Evolutionary conservation across 2,113 vertebrate species (phyloP).

Genomic region (Notothenia coriiceps): DNA sequence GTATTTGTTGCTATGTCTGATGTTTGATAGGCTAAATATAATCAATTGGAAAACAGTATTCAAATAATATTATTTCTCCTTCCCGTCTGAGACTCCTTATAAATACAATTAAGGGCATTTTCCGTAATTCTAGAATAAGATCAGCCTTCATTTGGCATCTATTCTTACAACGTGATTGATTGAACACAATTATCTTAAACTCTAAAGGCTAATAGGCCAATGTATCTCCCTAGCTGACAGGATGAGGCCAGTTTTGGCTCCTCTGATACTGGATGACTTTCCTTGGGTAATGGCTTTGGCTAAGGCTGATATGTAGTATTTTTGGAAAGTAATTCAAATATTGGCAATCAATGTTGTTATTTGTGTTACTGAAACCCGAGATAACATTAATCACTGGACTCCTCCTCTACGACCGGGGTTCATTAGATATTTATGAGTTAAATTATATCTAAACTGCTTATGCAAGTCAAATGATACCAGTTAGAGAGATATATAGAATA

Average conservation of each 20-base stretch:
- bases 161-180: constrained; percentile 56
- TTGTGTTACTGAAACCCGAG: constrained; percentile 42
- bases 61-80: not conserved
- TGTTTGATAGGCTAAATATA: not conserved
- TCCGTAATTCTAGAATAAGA: constrained; percentile 33
- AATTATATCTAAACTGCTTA: constrained; percentile 22
- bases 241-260: constrained; percentile 39
- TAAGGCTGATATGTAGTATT: constrained; percentile 25
- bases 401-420: constrained; percentile 7
- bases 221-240: constrained; percentile 48
- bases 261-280: constrained; percentile 23
- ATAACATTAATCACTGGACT: constrained; percentile 23
- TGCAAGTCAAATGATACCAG: constrained; percentile 7
- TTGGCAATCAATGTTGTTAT: constrained; percentile 45
- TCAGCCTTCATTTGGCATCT: constrained; percentile 42
- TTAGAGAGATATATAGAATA: not conserved
- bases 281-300: constrained; percentile 23
- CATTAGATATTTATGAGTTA: constrained; percentile 56
- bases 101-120: constrained; percentile 11
- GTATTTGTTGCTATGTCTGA: not conserved
- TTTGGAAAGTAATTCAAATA: constrained; percentile 36
- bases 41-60: too few species aligned
- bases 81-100: not conserved
- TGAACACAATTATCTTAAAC: constrained; percentile 53
- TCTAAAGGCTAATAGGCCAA: constrained; percentile 48